phyloP scores from a whole-genome alignment of 2,797 vertebrate genomes.

The Sorex maritimensis region DNA sequence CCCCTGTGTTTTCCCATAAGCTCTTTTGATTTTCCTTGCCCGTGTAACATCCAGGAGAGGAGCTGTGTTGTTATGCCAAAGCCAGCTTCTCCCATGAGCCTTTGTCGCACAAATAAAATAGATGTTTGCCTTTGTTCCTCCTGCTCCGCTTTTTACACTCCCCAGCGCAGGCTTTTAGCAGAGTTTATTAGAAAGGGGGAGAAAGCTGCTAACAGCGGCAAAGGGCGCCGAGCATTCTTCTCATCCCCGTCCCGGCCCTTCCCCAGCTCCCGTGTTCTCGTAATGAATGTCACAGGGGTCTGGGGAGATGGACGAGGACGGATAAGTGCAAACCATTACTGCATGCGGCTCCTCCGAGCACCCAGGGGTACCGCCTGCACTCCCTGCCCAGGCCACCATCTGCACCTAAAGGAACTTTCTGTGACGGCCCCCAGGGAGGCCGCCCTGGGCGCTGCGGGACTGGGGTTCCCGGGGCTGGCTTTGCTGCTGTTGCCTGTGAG shows the following conservation, averaged over 20 bases:
- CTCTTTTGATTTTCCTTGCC: constrained; percentile 81
- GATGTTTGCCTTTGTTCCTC: constrained; percentile 85
- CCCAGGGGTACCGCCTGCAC: too few relatives aligned
- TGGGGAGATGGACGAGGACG: constrained; percentile 47
- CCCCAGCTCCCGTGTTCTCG: constrained; percentile 54
- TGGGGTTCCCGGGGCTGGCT: background rate
- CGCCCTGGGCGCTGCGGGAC: background rate
- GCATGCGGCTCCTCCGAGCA: background rate
- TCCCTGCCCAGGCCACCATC: background rate
- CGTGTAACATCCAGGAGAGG: constrained; percentile 64
- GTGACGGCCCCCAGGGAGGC: too few relatives aligned
- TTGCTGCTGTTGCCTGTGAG: background rate
- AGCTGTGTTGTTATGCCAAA: constrained; percentile 74
- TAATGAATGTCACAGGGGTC: constrained; percentile 71
- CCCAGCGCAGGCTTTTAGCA: constrained; percentile 80
- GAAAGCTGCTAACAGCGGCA: background rate
- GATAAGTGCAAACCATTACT: constrained; percentile 54
- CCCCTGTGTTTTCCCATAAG: constrained; percentile 56
- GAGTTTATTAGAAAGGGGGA: constrained; percentile 82
- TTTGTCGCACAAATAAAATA: constrained; percentile 88
- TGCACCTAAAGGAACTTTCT: background rate
- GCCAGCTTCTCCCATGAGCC: constrained; percentile 86
- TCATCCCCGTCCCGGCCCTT: constrained; percentile 62
- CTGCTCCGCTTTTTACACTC: constrained; percentile 75
- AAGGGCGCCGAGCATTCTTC: constrained; percentile 56